phyloP scores from a whole-genome alignment of 2,797 vertebrate genomes.

The Esox masquinongy region DNA sequence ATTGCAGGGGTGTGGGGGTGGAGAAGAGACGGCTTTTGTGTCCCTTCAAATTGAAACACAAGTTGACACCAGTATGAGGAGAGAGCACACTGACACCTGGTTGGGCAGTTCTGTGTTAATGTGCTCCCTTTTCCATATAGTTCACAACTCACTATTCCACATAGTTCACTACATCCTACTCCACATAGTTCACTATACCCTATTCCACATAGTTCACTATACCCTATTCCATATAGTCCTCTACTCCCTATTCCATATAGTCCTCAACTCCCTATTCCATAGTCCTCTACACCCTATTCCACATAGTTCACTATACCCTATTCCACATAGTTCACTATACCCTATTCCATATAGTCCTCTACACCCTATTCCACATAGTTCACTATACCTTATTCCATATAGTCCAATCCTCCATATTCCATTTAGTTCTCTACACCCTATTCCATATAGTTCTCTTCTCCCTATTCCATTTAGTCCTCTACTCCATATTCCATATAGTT shows the following conservation, averaged over 20 bases:
- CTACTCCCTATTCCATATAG: not conserved
- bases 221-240: not conserved
- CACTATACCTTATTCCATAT: not conserved
- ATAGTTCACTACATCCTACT: not conserved
- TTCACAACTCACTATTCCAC: too few species aligned
- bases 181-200: not conserved
- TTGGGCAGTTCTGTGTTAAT: slow-evolving; percentile 3
- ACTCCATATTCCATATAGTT: not conserved
- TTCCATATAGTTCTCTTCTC: too few species aligned
- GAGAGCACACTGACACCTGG: slow-evolving; percentile 1
- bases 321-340: not conserved
- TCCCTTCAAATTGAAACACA: slow-evolving; percentile 30
- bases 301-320: not conserved
- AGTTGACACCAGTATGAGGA: slow-evolving; percentile 17
- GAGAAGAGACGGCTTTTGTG: slow-evolving; percentile 13
- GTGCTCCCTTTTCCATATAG: not conserved
- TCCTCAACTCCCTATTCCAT: not conserved
- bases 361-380: too few species aligned
- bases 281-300: slow-evolving; percentile 18
- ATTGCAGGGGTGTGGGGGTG: slow-evolving; percentile 9
- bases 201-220: not conserved
- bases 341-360: not conserved
- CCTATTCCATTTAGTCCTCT: not conserved
- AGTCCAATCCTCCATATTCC: too few species aligned
- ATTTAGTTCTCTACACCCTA: too few species aligned